Percentiles rank a stretch among this genome's conserved stretches.
phyloP scores from a whole-genome alignment of 2,888 invertebrate species.

The Cataglyphis rosenhaueri region DNA sequence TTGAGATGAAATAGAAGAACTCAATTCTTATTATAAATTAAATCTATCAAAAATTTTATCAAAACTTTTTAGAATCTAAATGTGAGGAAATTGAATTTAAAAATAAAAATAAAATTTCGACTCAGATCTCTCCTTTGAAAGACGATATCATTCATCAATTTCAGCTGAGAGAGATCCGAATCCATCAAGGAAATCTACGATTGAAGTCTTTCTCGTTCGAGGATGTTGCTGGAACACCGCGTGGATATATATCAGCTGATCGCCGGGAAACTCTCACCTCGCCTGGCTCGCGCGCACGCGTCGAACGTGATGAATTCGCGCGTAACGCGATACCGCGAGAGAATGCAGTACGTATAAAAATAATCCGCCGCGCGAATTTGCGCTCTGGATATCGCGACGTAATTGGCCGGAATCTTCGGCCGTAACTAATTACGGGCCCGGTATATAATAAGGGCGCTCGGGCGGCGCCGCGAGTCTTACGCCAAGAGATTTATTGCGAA shows the following conservation, averaged over 20 bases:
- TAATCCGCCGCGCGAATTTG: conserved; percentile 71
- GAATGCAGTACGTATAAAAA: conserved; percentile 53
- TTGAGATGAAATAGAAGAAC: background rate
- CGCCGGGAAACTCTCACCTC: conserved; percentile 60
- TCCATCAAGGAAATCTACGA: background rate
- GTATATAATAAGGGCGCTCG: conserved; percentile 60
- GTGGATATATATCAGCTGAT: conserved; percentile 49
- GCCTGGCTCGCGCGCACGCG: conserved; percentile 56
- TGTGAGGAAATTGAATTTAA: background rate
- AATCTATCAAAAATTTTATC: too few species aligned
- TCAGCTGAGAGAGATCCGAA: background rate
- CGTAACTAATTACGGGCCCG: conserved; percentile 82
- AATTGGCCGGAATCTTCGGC: conserved; percentile 82
- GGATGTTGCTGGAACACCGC: background rate
- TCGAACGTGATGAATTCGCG: conserved; percentile 4
- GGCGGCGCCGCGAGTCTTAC: conserved; percentile 53
- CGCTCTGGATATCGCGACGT: conserved; percentile 83
- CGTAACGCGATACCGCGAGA: conserved; percentile 24
- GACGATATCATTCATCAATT: background rate
- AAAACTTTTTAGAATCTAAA: background rate
- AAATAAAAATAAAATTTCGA: background rate
- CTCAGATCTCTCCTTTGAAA: background rate
- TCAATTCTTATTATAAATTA: background rate
- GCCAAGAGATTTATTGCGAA: conserved; percentile 73
- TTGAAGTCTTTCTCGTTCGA: background rate